Evolutionary conservation across 2,888 invertebrate species (phyloP).

Genomic region (Sminthurinus aureus): DNA sequence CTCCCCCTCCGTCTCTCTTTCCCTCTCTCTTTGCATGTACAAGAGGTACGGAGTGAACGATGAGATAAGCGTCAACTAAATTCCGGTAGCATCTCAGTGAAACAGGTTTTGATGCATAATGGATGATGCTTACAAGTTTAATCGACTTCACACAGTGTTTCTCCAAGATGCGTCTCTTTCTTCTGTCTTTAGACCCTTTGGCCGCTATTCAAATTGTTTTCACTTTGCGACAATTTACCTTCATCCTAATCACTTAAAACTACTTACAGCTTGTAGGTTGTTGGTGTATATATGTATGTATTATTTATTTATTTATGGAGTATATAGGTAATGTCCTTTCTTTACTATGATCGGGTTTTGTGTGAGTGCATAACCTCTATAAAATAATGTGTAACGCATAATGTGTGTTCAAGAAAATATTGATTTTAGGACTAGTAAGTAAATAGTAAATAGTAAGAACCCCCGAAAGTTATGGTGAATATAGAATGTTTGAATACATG

Average conservation of each 20-base stretch:
- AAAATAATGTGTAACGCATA: too few relatives aligned
- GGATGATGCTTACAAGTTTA: constrained; percentile 36
- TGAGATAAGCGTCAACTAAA: constrained; percentile 26
- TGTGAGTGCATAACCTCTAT: too few relatives aligned
- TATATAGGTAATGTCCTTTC: too few relatives aligned
- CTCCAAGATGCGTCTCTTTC: constrained; percentile 12
- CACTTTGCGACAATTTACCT: constrained; percentile 4
- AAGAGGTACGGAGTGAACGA: constrained; percentile 12
- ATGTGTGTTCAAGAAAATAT: too few relatives aligned
- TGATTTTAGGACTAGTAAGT: too few relatives aligned
- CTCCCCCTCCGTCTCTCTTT: neutral
- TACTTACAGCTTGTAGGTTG: neutral
- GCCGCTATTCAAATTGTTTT: constrained; percentile 6
- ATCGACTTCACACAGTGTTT: constrained; percentile 22
- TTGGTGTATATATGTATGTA: too few relatives aligned
- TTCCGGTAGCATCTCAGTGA: constrained; percentile 39
- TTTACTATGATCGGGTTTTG: too few relatives aligned
- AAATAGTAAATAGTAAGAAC: too few relatives aligned
- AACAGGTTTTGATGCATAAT: constrained; percentile 46
- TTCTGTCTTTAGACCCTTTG: constrained; percentile 1
- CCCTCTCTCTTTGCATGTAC: constrained; percentile 3
- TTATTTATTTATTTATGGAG: too few relatives aligned
- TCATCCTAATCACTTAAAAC: constrained; percentile 14
- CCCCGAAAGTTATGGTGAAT: too few relatives aligned
- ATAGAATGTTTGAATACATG: too few relatives aligned